Percentiles rank a stretch among this genome's conserved stretches.
Evolutionary conservation across 2,797 vertebrate genomes (phyloP).

Genomic region (Microcaecilia unicolor): DNA sequence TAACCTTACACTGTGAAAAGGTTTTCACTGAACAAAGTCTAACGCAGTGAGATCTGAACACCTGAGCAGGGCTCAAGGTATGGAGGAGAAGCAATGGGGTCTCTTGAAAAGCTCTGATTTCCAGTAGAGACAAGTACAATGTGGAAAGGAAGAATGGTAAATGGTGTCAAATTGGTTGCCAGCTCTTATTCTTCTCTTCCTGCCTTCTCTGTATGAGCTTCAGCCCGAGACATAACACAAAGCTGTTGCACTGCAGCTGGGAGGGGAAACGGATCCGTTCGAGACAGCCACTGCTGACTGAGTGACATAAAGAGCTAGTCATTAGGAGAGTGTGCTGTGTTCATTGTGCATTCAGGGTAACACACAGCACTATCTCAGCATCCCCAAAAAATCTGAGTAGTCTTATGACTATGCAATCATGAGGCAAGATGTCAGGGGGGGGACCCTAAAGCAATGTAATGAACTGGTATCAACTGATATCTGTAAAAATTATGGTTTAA

Average conservation of each 20-base stretch:
- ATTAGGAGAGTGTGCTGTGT: no score
- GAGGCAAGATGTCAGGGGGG: no score
- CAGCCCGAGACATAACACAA: background rate
- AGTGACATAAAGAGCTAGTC: background rate
- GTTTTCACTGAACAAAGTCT: background rate
- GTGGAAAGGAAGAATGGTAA: background rate
- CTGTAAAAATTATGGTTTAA: no score
- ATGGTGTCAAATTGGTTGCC: slow-evolving; percentile 7
- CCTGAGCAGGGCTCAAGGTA: background rate
- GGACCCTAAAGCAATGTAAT: no score
- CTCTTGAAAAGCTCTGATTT: slow-evolving; percentile 1
- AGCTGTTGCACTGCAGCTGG: background rate
- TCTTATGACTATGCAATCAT: no score
- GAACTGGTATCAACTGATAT: no score
- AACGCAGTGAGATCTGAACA: background rate
- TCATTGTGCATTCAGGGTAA: no score
- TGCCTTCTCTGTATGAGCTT: background rate
- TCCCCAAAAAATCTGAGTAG: no score
- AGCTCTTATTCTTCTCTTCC: background rate
- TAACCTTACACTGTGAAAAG: slow-evolving; percentile 1
- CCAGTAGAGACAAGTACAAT: background rate
- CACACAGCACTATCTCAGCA: no score
- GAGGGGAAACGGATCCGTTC: background rate
- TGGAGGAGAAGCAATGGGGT: background rate
- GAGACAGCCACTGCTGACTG: background rate